Evolutionary conservation across 2,113 vertebrate genomes (phyloP), one percentile per base, ranked within the genome.

Genomic region (Meleagris gallopavo): DNA sequence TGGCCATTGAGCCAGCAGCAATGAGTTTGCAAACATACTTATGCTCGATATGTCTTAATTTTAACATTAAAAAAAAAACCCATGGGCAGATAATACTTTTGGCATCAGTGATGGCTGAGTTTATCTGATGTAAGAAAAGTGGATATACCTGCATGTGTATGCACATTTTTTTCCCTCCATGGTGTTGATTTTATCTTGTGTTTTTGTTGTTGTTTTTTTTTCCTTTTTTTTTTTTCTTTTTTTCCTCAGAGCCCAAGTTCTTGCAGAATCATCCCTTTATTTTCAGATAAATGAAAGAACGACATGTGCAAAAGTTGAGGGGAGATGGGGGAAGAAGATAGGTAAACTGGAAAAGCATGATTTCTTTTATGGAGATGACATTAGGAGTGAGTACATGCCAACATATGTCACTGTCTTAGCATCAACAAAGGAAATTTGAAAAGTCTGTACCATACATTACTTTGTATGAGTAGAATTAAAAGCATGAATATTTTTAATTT

Each of bases 1-100:
- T 45, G 87, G 78, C 89, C 79, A 17, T 71, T 6, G 25, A 91
- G 91, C 85, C 93, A 93, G 14, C 66, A 94, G 83, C 86, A 90
- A 81, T 92, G 88, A 93, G 86, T 81, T 61, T 95, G 94, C 96
- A 94, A 78, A 32, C 46, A 4, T 80, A 77, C 73, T 81, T 43
- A 30, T 32, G 36, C 38, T 67, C 73, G 82, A 30, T 41, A 10
- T 45, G 41, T n/a, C 48, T 81, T 65, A 9, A 64, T 50, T 66
- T 61, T 55, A 45, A 74, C 55, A 80, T 65, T 57, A 75, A 82
- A 29, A 74, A 32, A 66, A 45, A 74, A 58, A 73, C 50, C 34
- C 3, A 3, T 74, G 24, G 55, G 60, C 65, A 65, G 66, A 6
- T 22, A 29, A 75, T 46, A 38, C 36, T 46, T 74, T 19, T 46